These are phyloP conservation scores for Trichosurus vulpecula DNA, from an alignment of 2,797 vertebrate species.

Conservation along the genomic window DNA sequence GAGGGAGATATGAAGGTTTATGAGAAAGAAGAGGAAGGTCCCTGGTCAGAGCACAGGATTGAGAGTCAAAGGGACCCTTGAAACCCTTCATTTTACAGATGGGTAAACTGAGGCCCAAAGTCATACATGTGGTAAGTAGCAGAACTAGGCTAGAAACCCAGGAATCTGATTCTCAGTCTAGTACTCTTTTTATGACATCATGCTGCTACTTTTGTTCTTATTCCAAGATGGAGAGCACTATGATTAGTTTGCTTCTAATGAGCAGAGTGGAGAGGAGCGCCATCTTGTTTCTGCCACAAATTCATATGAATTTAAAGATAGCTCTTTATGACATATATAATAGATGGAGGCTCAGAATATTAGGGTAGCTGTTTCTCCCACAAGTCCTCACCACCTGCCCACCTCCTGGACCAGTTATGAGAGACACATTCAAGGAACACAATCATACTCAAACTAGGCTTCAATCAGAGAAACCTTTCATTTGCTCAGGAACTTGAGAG, in stretches of 20 bases:
- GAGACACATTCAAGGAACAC: not conserved
- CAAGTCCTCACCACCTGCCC: not conserved
- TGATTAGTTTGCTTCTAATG: not conserved
- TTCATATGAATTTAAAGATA: not conserved
- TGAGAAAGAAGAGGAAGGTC: not conserved
- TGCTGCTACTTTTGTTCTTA: not conserved
- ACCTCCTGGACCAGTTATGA: not conserved
- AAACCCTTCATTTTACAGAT: not conserved
- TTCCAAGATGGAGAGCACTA: not conserved
- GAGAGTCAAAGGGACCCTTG: not conserved
- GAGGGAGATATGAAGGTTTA: not conserved
- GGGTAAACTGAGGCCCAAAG: not conserved
- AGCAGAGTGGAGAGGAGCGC: not conserved
- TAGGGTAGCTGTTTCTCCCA: not conserved
- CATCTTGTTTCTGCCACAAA: not conserved
- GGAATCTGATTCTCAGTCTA: not conserved
- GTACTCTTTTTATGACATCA: not conserved
- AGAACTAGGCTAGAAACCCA: not conserved
- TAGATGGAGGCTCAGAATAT: not conserved
- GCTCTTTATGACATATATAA: not conserved
- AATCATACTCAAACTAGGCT: not conserved
- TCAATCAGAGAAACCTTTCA: not conserved
- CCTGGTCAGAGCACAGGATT: not conserved
- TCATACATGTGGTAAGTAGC: not conserved
- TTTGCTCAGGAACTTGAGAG: constrained; percentile 17